Conservation (phyloP, 2,888 invertebrate genomes). For the Hemaris fuciformis region DNA sequence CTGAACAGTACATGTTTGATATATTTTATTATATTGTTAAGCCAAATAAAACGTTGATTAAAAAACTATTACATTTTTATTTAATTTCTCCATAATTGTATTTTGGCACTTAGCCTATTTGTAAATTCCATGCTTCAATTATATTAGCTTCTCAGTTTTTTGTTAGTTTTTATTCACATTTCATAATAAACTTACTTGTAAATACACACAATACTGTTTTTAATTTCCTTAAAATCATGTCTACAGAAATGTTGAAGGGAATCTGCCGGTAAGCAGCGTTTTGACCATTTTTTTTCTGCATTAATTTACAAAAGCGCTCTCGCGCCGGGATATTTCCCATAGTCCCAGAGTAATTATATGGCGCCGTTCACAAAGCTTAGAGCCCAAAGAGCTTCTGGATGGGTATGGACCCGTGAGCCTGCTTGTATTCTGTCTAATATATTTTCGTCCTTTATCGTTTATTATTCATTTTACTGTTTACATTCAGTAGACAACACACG, state of each 20-base stretch:
- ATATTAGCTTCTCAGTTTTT: no score
- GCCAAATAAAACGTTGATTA: no score
- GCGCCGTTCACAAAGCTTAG: constrained; percentile 63
- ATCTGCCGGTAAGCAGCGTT: neutral
- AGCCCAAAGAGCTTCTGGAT: constrained; percentile 26
- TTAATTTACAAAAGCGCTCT: constrained; percentile 60
- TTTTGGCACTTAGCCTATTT: no score
- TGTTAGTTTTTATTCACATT: no score
- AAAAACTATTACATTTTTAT: no score
- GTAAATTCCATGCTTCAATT: no score
- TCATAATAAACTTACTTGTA: no score
- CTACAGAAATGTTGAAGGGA: neutral
- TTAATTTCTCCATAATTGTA: no score
- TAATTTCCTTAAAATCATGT: neutral
- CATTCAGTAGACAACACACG: no score
- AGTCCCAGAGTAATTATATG: constrained; percentile 76
- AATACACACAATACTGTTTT: neutral
- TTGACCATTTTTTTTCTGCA: constrained; percentile 41
- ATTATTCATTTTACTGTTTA: neutral
- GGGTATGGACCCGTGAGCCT: neutral
- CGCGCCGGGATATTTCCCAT: constrained; percentile 72
- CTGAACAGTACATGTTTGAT: no score
- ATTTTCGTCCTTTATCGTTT: neutral
- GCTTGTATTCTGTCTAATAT: neutral
- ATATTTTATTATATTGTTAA: no score